phyloP scores from a whole-genome alignment of 2,797 vertebrate species.

The Chrysocyon brachyurus region DNA sequence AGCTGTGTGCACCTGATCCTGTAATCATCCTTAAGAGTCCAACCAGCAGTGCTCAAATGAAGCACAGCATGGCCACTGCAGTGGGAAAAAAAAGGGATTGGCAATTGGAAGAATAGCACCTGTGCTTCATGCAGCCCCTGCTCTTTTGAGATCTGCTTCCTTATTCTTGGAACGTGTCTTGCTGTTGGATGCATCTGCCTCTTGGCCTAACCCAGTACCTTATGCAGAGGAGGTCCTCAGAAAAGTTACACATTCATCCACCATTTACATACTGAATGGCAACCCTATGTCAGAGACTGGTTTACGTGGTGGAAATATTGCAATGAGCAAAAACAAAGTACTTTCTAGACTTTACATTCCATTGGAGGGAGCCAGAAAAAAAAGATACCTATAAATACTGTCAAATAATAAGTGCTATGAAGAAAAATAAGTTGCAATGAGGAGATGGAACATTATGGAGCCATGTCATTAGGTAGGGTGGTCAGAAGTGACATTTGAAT shows the following conservation, averaged over 20 bases:
- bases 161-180: background rate
- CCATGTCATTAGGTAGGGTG: background rate
- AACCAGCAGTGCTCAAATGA: background rate
- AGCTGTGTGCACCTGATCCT: background rate
- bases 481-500: background rate
- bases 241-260: background rate
- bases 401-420: background rate
- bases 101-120: background rate
- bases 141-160: background rate
- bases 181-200: background rate
- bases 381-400: background rate
- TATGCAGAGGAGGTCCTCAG: background rate
- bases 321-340: background rate
- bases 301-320: background rate
- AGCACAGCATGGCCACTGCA: fast-evolving
- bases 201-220: no score
- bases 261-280: background rate
- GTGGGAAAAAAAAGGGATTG: background rate
- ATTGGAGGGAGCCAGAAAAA: background rate
- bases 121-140: background rate
- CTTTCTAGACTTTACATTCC: background rate
- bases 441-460: background rate
- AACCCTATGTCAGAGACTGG: background rate
- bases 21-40: no score
- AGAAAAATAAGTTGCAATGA: background rate